A percentile compares a stretch with the other conserved stretches of the same genome.
phyloP scores from a whole-genome alignment of 2,888 invertebrate genomes.

The Esperia sulphurella region DNA sequence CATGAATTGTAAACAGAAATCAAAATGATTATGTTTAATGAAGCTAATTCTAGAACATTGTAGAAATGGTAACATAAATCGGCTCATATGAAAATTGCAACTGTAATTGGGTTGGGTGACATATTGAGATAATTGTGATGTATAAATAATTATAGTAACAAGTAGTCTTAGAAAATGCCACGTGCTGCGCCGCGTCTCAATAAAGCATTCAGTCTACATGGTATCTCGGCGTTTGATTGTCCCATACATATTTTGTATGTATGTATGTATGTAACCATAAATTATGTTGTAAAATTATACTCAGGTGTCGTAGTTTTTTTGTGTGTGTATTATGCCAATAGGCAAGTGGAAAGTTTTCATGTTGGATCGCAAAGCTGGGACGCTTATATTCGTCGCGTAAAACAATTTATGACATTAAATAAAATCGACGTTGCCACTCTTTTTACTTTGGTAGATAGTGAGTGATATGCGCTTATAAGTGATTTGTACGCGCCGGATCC shows the following conservation, averaged over 20 bases:
- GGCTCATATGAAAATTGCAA: too few species aligned
- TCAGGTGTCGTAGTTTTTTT: neutral
- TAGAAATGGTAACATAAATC: too few species aligned
- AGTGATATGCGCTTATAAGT: conserved; percentile 6
- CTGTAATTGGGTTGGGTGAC: too few species aligned
- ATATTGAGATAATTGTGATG: too few species aligned
- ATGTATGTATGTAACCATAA: too few species aligned
- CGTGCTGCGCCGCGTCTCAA: too few species aligned
- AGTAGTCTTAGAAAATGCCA: too few species aligned
- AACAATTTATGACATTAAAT: conserved; percentile 7
- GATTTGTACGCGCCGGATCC: conserved; percentile 8
- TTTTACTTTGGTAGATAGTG: conserved; percentile 7
- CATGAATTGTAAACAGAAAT: too few species aligned
- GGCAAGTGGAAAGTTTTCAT: conserved; percentile 8
- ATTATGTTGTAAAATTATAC: neutral
- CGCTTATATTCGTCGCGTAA: conserved; percentile 9
- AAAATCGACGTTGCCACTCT: conserved; percentile 6
- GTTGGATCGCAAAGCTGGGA: conserved; percentile 6
- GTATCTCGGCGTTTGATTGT: neutral
- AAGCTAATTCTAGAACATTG: too few species aligned
- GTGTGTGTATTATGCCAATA: conserved; percentile 4
- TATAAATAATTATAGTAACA: too few species aligned
- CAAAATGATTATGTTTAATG: too few species aligned
- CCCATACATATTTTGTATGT: neutral
- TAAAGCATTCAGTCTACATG: too few species aligned